Evolutionary conservation across 2,797 vertebrate species (phyloP).

Genomic region (Percopsis omiscomaycus): DNA sequence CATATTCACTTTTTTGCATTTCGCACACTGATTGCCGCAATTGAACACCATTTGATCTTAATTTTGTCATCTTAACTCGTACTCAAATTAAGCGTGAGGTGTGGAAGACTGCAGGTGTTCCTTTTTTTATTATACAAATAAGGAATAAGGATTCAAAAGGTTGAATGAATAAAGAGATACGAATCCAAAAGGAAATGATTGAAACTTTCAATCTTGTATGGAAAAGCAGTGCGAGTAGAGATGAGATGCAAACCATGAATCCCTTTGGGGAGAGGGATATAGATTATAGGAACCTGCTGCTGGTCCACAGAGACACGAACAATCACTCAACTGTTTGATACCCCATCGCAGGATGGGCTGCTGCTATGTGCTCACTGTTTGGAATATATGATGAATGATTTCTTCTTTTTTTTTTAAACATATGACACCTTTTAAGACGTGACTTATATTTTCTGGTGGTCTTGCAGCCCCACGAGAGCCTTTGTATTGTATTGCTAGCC

Average conservation of each 20-base stretch:
- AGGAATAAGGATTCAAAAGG: slow-evolving; percentile 1
- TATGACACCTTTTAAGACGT: slow-evolving; percentile 53
- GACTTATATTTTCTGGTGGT: slow-evolving; percentile 46
- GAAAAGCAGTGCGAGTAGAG: slow-evolving; percentile 50
- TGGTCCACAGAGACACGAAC: slow-evolving; percentile 60
- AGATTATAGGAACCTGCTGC: slow-evolving; percentile 66
- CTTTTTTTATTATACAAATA: no score
- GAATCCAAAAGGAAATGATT: slow-evolving; percentile 60
- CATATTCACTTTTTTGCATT: background rate
- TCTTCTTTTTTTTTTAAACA: slow-evolving; percentile 47
- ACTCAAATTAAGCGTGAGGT: no score
- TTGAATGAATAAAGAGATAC: slow-evolving; percentile 44
- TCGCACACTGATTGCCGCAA: background rate
- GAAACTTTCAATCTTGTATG: slow-evolving; percentile 65
- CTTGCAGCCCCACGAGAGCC: slow-evolving; percentile 33
- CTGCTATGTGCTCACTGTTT: slow-evolving; percentile 49
- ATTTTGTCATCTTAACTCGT: no score
- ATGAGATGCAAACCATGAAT: slow-evolving; percentile 71
- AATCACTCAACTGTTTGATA: slow-evolving; percentile 69
- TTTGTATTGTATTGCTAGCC: slow-evolving; percentile 41
- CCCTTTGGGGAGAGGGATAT: slow-evolving; percentile 64
- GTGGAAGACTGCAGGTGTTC: no score
- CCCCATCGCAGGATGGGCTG: slow-evolving; percentile 51
- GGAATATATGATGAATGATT: slow-evolving; percentile 62
- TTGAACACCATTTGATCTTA: no score